Percentiles rank a stretch among this genome's conserved stretches.
Evolutionary conservation across 2,797 vertebrate genomes (phyloP).

Genomic region (Thalassophryne amazonica): DNA sequence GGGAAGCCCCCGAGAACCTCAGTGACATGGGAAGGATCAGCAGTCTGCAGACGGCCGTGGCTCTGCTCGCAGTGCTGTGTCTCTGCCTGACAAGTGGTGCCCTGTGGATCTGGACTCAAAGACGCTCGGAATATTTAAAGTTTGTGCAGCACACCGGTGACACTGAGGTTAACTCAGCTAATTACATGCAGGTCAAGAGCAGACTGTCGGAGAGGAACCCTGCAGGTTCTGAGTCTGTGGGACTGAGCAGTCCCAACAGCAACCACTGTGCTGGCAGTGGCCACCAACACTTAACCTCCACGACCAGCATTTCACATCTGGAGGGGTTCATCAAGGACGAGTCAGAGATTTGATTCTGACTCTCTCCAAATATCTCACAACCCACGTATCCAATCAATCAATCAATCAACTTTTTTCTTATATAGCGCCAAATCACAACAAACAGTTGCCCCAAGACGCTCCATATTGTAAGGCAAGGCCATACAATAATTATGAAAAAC

Average conservation of each 20-base stretch:
- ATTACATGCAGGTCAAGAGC: slow-evolving; percentile 62
- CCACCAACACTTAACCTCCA: slow-evolving; percentile 70
- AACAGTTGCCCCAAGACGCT: no score
- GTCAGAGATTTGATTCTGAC: slow-evolving; percentile 76
- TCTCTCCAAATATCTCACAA: no score
- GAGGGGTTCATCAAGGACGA: slow-evolving; percentile 77
- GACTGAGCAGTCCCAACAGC: slow-evolving; percentile 60
- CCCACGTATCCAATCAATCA: no score
- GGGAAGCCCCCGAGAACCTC: slow-evolving; percentile 10
- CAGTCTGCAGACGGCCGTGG: slow-evolving; percentile 56
- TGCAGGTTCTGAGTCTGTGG: slow-evolving; percentile 29
- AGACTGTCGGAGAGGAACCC: slow-evolving; percentile 54
- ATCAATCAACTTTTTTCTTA: no score
- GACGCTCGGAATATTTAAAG: slow-evolving; percentile 27
- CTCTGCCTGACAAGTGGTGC: slow-evolving; percentile 57
- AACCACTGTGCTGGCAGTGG: slow-evolving; percentile 61
- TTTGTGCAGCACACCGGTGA: neutral
- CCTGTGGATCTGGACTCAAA: slow-evolving; percentile 57
- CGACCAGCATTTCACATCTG: slow-evolving; percentile 58
- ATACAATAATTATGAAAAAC: no score
- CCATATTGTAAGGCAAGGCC: no score
- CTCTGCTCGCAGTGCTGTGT: slow-evolving; percentile 61
- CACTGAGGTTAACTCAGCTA: slow-evolving; percentile 24
- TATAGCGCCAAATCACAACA: no score
- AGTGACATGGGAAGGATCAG: slow-evolving; percentile 25